Conservation (phyloP, 2,113 vertebrate species). For the Myrmecobius fasciatus region DNA sequence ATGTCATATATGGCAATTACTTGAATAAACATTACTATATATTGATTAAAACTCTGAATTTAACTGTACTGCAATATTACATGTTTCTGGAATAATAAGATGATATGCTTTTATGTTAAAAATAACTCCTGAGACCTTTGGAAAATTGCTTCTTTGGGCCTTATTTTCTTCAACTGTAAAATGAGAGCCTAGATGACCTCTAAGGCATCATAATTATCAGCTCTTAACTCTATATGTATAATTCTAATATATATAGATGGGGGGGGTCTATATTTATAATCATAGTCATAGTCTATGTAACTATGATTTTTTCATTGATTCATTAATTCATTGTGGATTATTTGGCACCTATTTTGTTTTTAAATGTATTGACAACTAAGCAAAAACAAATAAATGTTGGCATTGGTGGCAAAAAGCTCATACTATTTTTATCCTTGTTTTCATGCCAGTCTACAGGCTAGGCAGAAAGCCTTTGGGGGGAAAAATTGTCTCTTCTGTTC, state of each 20-base stretch:
- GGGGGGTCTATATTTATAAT: too few species aligned
- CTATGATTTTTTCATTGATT: too few species aligned
- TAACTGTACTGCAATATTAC: neutral
- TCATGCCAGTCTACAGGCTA: neutral
- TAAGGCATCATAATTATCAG: neutral
- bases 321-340: neutral
- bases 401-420: neutral
- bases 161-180: neutral
- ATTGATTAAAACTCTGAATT: slow-evolving; percentile 28
- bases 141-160: neutral
- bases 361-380: neutral
- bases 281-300: too few species aligned
- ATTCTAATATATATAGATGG: too few species aligned
- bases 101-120: neutral
- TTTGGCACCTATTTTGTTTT: neutral
- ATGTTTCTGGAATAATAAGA: slow-evolving; percentile 23
- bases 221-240: neutral
- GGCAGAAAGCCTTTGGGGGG: neutral
- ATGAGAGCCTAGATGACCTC: neutral
- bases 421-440: neutral
- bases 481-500: neutral
- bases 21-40: slow-evolving; percentile 50
- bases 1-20: slow-evolving; percentile 63
- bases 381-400: too few species aligned
- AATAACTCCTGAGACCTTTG: neutral